A percentile compares a stretch with the other conserved stretches of the same genome.
Conservation (phyloP, 2,888 invertebrate species). For the Diplazon laetatorius region DNA sequence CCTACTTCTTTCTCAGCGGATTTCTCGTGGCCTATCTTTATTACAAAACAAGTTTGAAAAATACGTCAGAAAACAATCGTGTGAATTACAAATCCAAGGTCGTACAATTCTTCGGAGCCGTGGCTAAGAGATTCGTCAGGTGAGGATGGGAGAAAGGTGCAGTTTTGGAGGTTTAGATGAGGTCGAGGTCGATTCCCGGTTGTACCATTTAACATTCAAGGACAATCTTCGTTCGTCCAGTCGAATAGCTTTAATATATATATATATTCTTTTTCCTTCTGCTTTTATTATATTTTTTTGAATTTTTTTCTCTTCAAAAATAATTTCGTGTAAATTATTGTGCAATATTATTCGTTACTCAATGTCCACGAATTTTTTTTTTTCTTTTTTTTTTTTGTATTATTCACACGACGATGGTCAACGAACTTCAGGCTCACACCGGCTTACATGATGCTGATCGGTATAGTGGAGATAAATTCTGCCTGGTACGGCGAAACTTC, state of each 20-base stretch:
- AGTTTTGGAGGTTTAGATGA: no score
- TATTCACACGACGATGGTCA: neutral
- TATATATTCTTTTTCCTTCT: no score
- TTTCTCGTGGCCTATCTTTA: conserved; percentile 76
- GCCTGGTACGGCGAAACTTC: conserved; percentile 80
- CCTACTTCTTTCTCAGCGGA: conserved; percentile 82
- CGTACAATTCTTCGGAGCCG: conserved; percentile 67
- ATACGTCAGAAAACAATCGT: conserved; percentile 55
- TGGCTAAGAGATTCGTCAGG: conserved; percentile 82
- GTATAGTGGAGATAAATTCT: conserved; percentile 81
- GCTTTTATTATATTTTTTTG: no score
- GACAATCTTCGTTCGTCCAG: neutral
- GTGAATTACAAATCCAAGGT: conserved; percentile 61
- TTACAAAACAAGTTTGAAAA: conserved; percentile 65
- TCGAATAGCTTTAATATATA: no score
- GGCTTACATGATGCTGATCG: conserved; percentile 81
- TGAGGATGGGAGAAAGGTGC: conserved; percentile 66
- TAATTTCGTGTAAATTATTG: neutral
- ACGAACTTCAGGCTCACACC: conserved; percentile 82
- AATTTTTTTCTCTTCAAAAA: conserved; percentile 3
- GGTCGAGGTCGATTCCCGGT: neutral
- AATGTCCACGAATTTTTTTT: neutral
- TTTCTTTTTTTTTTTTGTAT: no score
- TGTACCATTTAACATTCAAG: neutral
- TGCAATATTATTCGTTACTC: neutral